Evolutionary conservation across 1,140 invertebrate genomes (phyloP).

Genomic region (Radopholus similis): DNA sequence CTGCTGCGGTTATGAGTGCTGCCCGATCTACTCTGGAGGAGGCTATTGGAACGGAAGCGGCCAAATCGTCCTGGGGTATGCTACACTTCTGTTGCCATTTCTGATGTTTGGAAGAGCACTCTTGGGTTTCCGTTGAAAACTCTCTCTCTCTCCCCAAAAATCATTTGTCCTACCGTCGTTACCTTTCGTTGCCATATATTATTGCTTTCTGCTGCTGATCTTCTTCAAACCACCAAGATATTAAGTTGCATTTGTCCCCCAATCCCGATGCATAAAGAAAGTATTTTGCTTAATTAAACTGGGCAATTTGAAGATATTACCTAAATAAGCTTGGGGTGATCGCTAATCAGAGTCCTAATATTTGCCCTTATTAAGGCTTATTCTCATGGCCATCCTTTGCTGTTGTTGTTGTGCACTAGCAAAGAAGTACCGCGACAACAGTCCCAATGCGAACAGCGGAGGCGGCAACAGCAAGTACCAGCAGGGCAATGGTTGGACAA

Average conservation of each 20-base stretch:
- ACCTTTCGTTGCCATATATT: not conserved
- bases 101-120: not conserved
- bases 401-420: not conserved
- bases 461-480: constrained; percentile 5
- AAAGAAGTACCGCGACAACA: not conserved
- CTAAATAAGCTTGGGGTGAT: not conserved
- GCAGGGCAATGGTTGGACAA: constrained; percentile 3
- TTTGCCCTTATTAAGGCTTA: not conserved
- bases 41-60: constrained; percentile 23
- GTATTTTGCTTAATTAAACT: too few relatives aligned
- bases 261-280: too few relatives aligned
- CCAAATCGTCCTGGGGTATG: constrained; percentile 30
- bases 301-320: too few relatives aligned
- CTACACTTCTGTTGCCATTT: not conserved
- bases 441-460: not conserved
- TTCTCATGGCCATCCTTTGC: not conserved
- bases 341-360: not conserved
- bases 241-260: too few relatives aligned
- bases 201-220: not conserved
- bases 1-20: constrained; percentile 50
- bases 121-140: not conserved
- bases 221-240: too few relatives aligned
- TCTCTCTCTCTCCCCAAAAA: not conserved
- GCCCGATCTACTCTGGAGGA: constrained; percentile 37
- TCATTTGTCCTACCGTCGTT: not conserved